A percentile compares a stretch with the other conserved stretches of the same genome.
Evolutionary conservation across 2,888 invertebrate genomes (phyloP).

Genomic region (Celastrina argiolus): DNA sequence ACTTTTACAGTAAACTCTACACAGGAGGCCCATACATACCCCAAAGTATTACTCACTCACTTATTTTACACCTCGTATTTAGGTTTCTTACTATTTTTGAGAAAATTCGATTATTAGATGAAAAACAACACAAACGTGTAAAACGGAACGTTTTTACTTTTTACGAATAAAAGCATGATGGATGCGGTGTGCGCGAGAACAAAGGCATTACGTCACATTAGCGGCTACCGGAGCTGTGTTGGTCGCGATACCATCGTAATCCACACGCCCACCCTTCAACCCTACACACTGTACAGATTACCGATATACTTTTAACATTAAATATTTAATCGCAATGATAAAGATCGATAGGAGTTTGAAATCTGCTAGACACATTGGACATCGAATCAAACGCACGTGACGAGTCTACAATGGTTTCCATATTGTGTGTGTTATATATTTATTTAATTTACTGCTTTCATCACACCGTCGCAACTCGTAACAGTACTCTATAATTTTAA

Average conservation of each 20-base stretch:
- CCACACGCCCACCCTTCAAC: slow-evolving; percentile 46
- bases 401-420: no score
- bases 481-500: no score
- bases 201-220: slow-evolving; percentile 65
- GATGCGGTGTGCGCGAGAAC: slow-evolving; percentile 38
- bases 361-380: neutral
- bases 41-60: no score
- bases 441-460: neutral
- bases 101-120: no score
- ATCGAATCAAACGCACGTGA: no score
- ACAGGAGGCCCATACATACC: no score
- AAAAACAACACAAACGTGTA: neutral
- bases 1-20: no score
- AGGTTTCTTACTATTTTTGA: no score
- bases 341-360: neutral
- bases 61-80: no score
- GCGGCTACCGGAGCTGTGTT: slow-evolving; percentile 51
- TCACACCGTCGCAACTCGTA: neutral
- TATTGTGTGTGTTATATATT: no score
- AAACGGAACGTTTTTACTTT: neutral
- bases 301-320: slow-evolving; percentile 3
- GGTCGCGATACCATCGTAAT: slow-evolving; percentile 67
- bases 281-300: neutral
- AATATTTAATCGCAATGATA: neutral
- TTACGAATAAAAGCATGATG: neutral